Conservation (phyloP, 2,797 vertebrate species). For the Enteromius thamalakanensis region DNA sequence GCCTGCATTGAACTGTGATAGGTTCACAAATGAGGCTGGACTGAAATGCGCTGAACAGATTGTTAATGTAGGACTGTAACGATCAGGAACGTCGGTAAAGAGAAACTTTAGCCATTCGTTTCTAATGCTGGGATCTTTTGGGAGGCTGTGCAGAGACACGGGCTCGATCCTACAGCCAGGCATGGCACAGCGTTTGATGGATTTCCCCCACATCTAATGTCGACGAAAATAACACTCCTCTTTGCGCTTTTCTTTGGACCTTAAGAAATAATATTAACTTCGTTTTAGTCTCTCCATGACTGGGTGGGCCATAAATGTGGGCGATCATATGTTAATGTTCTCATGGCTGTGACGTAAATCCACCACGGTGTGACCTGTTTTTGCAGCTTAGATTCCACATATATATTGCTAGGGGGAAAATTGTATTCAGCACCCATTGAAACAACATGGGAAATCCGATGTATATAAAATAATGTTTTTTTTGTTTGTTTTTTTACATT, state of each 20-base stretch:
- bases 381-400: not conserved
- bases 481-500: too few relatives aligned
- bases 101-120: constrained; percentile 24
- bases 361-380: not conserved
- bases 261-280: not conserved
- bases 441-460: not conserved
- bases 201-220: constrained; percentile 12
- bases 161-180: constrained; percentile 19
- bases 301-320: not conserved
- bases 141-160: constrained; percentile 3
- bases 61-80: not conserved
- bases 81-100: not conserved
- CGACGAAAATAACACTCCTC: not conserved
- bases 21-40: not conserved
- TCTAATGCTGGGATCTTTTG: not conserved
- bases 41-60: constrained; percentile 25
- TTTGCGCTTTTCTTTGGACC: not conserved
- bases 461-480: too few relatives aligned
- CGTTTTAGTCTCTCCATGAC: not conserved
- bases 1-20: constrained; percentile 4
- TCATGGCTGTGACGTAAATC: constrained; percentile 25
- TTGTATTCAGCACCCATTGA: not conserved
- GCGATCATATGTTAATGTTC: constrained; percentile 1
- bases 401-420: not conserved
- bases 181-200: constrained; percentile 13